Base-by-base conservation (phyloP, 1,140 invertebrate species). In the Tenebrio molitor region DNA sequence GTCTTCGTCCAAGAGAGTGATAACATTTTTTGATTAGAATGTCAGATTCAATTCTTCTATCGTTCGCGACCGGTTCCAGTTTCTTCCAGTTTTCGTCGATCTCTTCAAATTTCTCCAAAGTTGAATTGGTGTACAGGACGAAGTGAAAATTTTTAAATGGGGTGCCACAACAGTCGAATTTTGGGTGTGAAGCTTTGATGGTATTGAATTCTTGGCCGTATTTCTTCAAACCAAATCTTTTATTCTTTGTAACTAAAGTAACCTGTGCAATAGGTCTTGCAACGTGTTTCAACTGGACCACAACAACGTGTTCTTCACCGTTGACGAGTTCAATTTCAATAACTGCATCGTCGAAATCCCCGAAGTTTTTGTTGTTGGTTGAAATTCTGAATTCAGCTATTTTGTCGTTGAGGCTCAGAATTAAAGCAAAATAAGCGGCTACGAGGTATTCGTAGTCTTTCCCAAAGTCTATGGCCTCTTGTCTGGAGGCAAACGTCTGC, bases 381-480 rank as follows among this genome's bases (percentile, higher is more conserved):
- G 44, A 50, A 8, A 50, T 5, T 50, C 23, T 50, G 19, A 50
- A 50, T 8, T 50, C 17, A 5, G 12, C 12, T 10, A 50, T 21
- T 17, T 50, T 21, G 7, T 50, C 17, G 10, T 21, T 8, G 10
- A 50, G 12, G 10, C 14, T 19, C 2, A 50, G 23, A 7, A 19
- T 50, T 19, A 50, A 19, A n/a, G 16, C 44, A n/a, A 21, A 50
- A 12, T 50, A 50, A n/a, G 44, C 44, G 7, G 44, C 14, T 21
- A 50, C 23, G 15, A 50, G 19, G 17, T 50, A 50, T 50, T 50
- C 44, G 19, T 50, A 50, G 17, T 50, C 44, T 50, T 21, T 50
- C 23, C 44, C 44, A 21, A 50, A 1, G 44, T 50, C 44, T 6
- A 50, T 50, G 16, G 44, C 44, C 12, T 50, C 44, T 21, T 50